phyloP scores from a whole-genome alignment of 2,113 vertebrate genomes.

The Martes martes region DNA sequence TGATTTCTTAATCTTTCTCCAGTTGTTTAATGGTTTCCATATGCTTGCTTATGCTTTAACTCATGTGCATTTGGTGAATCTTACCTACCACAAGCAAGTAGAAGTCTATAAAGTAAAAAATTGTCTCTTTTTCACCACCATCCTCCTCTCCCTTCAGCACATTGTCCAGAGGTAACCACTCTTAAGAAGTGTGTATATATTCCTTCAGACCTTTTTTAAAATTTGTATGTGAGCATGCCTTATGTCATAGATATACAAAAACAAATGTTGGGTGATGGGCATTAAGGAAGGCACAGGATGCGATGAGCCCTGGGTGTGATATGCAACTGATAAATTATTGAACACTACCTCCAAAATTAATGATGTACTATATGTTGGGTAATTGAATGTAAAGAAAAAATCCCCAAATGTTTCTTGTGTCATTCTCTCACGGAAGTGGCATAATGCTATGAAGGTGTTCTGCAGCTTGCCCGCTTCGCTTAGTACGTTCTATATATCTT shows the following conservation, averaged over 20 bases:
- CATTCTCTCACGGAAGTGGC: not conserved
- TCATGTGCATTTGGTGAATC: not conserved
- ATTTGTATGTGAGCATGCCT: not conserved
- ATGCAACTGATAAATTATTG: no score
- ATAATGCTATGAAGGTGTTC: not conserved
- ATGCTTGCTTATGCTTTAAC: slow-evolving; percentile 1
- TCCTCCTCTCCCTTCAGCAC: not conserved
- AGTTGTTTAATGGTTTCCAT: slow-evolving; percentile 14
- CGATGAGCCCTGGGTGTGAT: no score
- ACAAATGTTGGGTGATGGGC: not conserved
- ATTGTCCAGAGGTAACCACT: not conserved
- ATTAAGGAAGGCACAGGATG: not conserved
- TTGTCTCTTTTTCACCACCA: not conserved
- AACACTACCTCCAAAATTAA: no score
- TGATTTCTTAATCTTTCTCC: slow-evolving; percentile 31
- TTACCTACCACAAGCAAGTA: not conserved
- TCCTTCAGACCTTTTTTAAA: not conserved
- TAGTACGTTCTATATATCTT: not conserved
- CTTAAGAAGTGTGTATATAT: not conserved
- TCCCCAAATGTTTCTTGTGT: not conserved
- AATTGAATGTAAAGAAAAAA: no score
- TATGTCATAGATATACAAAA: not conserved
- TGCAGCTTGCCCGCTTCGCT: not conserved
- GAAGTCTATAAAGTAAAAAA: slow-evolving; percentile 19
- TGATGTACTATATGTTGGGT: no score